These are phyloP conservation scores for Phymorhynchus buccinoides DNA, from an alignment of 1,140 invertebrate species.

Conservation along the genomic window DNA sequence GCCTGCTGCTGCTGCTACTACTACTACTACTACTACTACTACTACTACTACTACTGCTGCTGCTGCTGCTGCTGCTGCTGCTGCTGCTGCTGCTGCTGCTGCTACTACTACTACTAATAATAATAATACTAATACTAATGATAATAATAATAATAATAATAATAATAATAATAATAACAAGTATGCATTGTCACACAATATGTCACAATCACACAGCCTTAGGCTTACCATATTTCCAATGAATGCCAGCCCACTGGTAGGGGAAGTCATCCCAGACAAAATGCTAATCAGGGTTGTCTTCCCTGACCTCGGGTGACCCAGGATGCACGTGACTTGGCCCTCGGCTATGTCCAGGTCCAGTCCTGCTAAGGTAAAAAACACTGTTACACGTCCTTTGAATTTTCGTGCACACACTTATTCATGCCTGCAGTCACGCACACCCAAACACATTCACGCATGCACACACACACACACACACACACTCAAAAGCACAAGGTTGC, in stretches of 20 bases:
- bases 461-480: constrained; percentile 3
- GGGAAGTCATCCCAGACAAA: constrained; percentile 70
- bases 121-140: too few relatives aligned
- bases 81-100: background rate
- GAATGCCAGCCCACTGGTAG: constrained; percentile 68
- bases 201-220: too few relatives aligned
- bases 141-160: too few relatives aligned
- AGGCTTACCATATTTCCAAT: constrained; percentile 15
- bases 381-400: too few relatives aligned
- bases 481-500: background rate
- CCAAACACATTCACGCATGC: background rate
- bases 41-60: background rate
- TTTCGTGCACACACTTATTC: too few relatives aligned
- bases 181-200: too few relatives aligned
- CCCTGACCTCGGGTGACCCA: constrained; percentile 90
- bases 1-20: too few relatives aligned
- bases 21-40: background rate
- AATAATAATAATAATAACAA: background rate
- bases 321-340: constrained; percentile 87
- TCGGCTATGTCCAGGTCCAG: constrained; percentile 80
- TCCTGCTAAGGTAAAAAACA: constrained; percentile 48
- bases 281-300: constrained; percentile 74
- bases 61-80: background rate
- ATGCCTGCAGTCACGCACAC: background rate
- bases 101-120: too few relatives aligned